These are phyloP conservation scores for Molossus molossus DNA, from an alignment of 2,797 vertebrate genomes.

Conservation along the genomic window DNA sequence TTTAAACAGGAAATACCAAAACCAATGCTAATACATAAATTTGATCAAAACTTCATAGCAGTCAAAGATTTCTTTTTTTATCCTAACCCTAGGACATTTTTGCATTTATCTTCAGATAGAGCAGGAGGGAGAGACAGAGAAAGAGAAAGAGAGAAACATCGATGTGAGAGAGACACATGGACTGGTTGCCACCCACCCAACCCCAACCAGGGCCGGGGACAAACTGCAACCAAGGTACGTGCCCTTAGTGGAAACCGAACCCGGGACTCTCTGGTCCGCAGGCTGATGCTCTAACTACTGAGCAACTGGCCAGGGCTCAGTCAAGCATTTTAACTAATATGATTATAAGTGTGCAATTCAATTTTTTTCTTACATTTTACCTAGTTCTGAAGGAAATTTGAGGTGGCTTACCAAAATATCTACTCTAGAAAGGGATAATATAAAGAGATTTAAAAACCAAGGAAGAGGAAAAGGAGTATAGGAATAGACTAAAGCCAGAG, in stretches of 20 bases:
- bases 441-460: slow-evolving; percentile 39
- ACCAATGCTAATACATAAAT: slow-evolving; percentile 51
- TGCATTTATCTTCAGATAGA: too few species aligned
- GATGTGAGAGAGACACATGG: too few species aligned
- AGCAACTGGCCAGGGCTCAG: background rate
- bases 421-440: background rate
- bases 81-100: too few species aligned
- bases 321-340: background rate
- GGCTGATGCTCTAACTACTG: too few species aligned
- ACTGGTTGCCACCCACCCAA: too few species aligned
- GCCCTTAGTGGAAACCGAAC: too few species aligned
- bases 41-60: slow-evolving; percentile 21
- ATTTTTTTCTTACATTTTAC: background rate
- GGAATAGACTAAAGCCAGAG: background rate
- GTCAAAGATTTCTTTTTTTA: background rate
- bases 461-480: background rate
- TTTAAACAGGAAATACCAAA: slow-evolving; percentile 37
- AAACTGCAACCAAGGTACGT: too few species aligned
- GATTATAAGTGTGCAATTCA: background rate
- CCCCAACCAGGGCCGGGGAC: too few species aligned
- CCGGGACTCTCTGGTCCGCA: too few species aligned
- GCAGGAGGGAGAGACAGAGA: too few species aligned
- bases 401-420: background rate
- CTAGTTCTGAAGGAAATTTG: slow-evolving; percentile 48
- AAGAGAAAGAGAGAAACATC: too few species aligned